Percentiles rank a stretch among this genome's conserved stretches.
phyloP scores from a whole-genome alignment of 2,113 vertebrate genomes.

The Heterocephalus glaber region DNA sequence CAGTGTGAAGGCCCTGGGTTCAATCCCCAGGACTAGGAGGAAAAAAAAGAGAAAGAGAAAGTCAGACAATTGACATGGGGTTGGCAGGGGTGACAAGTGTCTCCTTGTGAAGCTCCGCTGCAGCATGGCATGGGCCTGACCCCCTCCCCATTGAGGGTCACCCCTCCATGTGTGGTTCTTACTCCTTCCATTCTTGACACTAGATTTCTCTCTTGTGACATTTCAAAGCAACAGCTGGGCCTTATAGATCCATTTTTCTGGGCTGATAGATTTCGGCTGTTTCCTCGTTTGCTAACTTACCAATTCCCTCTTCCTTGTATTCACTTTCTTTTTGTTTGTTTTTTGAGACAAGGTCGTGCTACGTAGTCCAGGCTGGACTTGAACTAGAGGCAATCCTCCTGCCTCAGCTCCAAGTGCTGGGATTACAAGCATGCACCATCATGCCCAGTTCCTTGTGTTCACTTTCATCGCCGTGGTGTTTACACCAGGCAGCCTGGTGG shows the following conservation, averaged over 20 bases:
- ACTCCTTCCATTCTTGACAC: background rate
- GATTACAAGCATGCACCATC: no score
- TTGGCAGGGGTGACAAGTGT: background rate
- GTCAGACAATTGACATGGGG: background rate
- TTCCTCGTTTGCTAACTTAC: background rate
- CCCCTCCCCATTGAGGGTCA: background rate
- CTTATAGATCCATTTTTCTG: background rate
- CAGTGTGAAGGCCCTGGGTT: no score
- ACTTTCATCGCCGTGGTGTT: background rate
- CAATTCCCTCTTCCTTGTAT: no score
- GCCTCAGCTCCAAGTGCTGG: no score
- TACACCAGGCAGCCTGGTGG: background rate
- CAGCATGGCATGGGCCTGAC: no score
- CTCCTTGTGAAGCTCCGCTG: background rate
- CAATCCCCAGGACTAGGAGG: background rate
- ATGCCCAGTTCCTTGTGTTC: background rate
- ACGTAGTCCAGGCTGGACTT: no score
- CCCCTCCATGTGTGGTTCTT: no score
- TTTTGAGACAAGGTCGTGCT: no score
- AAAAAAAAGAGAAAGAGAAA: no score
- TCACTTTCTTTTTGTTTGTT: no score
- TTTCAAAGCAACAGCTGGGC: background rate
- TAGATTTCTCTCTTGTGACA: background rate
- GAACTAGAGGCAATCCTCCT: no score
- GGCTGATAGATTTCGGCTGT: background rate